Evolutionary conservation across 1,140 invertebrate species (phyloP).

Genomic region (Orchesella cincta): DNA sequence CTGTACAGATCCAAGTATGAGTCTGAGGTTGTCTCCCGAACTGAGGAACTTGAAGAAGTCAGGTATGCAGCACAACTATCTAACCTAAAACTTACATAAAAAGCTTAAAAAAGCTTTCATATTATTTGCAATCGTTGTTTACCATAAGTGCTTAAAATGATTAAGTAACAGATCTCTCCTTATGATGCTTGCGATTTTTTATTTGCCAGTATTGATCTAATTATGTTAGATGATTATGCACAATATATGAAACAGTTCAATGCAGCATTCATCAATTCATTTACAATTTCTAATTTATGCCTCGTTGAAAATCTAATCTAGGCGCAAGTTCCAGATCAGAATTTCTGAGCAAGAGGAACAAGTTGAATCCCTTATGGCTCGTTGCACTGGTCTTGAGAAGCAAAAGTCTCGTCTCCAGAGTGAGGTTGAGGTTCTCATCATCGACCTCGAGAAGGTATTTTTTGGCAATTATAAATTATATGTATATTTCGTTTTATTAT

Average conservation of each 20-base stretch:
- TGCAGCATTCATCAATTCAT: no score
- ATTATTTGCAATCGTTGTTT: no score
- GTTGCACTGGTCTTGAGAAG: conserved; percentile 90
- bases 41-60: conserved; percentile 90
- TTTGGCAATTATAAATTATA: background rate
- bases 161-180: conserved; percentile 15
- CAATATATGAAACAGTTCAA: conserved; percentile 16
- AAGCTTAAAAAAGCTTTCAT: no score
- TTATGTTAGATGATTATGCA: background rate
- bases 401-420: conserved; percentile 93
- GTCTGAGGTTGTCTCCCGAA: conserved; percentile 81
- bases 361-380: conserved; percentile 86
- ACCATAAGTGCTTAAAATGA: no score
- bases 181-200: background rate
- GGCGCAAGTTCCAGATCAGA: conserved; percentile 83
- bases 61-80: conserved; percentile 58
- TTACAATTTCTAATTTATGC: conserved; percentile 32
- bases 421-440: conserved; percentile 94
- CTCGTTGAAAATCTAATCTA: no score
- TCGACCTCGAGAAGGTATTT: conserved; percentile 87
- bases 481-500: background rate
- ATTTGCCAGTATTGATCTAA: background rate
- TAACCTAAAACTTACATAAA: no score
- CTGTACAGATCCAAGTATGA: conserved; percentile 92
- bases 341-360: conserved; percentile 95